Evolutionary conservation across 2,888 invertebrate genomes (phyloP).

Genomic region (Bhutanitis thaidina): DNA sequence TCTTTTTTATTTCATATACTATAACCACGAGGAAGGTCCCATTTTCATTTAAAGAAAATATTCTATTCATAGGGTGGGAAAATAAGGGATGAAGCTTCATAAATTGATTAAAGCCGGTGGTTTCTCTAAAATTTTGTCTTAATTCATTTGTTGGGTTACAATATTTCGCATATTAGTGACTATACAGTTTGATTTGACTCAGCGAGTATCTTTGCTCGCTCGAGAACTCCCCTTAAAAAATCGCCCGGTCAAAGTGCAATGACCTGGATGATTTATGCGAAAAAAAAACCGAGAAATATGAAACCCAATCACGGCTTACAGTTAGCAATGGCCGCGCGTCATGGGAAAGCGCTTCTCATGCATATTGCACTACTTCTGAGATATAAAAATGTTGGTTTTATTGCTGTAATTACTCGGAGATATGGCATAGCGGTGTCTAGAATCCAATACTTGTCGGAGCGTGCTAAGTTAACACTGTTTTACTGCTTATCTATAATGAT

Average conservation of each 20-base stretch:
- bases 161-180: no score
- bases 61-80: no score
- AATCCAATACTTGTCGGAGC: slow-evolving; percentile 10
- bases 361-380: slow-evolving; percentile 71
- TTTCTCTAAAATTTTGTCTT: no score
- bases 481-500: not conserved
- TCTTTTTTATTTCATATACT: no score
- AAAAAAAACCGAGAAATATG: slow-evolving; percentile 45
- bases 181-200: no score
- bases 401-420: slow-evolving; percentile 41
- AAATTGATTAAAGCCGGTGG: no score
- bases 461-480: slow-evolving; percentile 9
- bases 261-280: slow-evolving; percentile 52
- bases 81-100: no score
- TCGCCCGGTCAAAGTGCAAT: slow-evolving; percentile 51
- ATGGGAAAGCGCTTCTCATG: slow-evolving; percentile 67
- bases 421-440: slow-evolving; percentile 8
- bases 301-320: slow-evolving; percentile 63
- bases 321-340: slow-evolving; percentile 54
- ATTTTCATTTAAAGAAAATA: no score
- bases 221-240: no score
- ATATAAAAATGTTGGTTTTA: slow-evolving; percentile 39
- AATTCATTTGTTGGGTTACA: no score
- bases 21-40: no score
- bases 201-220: no score